A percentile compares a stretch with the other conserved stretches of the same genome.
Evolutionary conservation across 2,113 vertebrate genomes (phyloP).

Genomic region (Opisthocomus hoazin): DNA sequence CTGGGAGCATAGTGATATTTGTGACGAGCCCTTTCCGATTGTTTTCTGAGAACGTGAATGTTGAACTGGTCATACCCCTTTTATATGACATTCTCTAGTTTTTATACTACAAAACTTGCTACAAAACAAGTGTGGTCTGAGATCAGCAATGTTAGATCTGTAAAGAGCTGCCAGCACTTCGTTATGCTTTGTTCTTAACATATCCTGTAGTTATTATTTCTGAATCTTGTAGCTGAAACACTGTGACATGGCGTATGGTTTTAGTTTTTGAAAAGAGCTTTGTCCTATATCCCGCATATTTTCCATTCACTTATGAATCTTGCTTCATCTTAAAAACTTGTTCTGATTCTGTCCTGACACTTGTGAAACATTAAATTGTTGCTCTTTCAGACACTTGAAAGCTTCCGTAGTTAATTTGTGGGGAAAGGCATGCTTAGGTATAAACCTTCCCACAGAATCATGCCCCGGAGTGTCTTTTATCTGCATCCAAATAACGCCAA

Average conservation of each 20-base stretch:
- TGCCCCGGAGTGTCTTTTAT: not conserved
- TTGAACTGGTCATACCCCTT: not conserved
- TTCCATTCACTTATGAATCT: constrained; percentile 33
- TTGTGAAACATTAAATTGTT: constrained; percentile 58
- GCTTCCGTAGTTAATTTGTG: constrained; percentile 20
- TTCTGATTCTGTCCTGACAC: constrained; percentile 50
- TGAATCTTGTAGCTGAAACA: constrained; percentile 49
- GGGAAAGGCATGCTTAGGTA: not conserved
- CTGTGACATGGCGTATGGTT: not conserved
- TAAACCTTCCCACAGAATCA: not conserved
- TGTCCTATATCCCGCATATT: constrained; percentile 47
- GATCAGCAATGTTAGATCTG: not conserved
- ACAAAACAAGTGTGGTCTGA: not conserved
- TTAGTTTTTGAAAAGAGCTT: constrained; percentile 28
- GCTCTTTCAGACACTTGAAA: constrained; percentile 18
- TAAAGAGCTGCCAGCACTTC: not conserved
- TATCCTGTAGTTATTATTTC: constrained; percentile 19
- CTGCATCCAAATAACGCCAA: not conserved
- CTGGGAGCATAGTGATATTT: not conserved
- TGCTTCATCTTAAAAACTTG: constrained; percentile 45
- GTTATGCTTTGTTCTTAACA: constrained; percentile 26
- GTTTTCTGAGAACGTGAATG: not conserved
- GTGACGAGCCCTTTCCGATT: not conserved
- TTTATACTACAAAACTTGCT: not conserved
- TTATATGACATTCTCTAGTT: not conserved